These are phyloP conservation scores for Drosophila incognita DNA, from an alignment of 2,888 invertebrate species.

Conservation along the genomic window DNA sequence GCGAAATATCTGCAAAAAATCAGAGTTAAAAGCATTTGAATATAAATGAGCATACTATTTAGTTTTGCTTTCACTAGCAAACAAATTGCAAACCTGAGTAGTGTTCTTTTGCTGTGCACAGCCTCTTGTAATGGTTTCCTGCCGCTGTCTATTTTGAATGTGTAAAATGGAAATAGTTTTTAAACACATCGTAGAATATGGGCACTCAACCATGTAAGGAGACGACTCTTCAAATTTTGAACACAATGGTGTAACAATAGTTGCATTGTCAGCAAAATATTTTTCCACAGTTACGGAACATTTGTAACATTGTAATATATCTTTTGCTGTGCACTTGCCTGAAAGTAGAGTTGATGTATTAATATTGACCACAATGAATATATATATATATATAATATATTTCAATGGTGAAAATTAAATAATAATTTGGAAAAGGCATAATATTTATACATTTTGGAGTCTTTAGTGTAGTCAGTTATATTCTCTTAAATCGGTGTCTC, in stretches of 20 bases:
- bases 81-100: constrained; percentile 75
- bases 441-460: not conserved
- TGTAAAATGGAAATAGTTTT: constrained; percentile 89
- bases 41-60: not conserved
- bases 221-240: constrained; percentile 90
- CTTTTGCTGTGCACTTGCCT: constrained; percentile 85
- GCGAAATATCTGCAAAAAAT: constrained; percentile 86
- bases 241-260: constrained; percentile 89
- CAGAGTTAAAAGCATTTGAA: constrained; percentile 50
- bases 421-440: not conserved
- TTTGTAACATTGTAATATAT: constrained; percentile 88
- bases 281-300: constrained; percentile 88
- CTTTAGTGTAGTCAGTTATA: not conserved
- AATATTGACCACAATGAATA: not conserved
- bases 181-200: constrained; percentile 93
- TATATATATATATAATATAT: not conserved
- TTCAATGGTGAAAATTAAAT: not conserved
- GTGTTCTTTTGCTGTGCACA: constrained; percentile 91
- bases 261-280: constrained; percentile 84
- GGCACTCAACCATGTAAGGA: constrained; percentile 90
- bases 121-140: constrained; percentile 86
- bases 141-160: constrained; percentile 87
- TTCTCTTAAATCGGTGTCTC: not conserved
- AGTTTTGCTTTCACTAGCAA: not conserved
- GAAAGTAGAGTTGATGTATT: constrained; percentile 26